Evolutionary conservation across 2,888 invertebrate genomes (phyloP).

Genomic region (Rhabditophanes sp.): DNA sequence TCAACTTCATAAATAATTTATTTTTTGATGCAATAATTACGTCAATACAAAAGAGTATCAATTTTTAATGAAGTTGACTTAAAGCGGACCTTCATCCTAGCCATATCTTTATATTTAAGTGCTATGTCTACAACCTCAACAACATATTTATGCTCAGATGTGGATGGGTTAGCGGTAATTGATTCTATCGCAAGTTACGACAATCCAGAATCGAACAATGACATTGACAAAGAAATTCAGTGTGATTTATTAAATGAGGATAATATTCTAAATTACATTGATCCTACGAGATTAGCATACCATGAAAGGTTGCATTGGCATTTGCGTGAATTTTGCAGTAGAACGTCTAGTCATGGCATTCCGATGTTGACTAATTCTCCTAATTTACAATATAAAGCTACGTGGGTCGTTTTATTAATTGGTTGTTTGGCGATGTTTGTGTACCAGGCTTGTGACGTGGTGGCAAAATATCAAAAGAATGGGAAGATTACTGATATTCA

Average conservation of each 20-base stretch:
- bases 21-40: no score
- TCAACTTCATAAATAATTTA: no score
- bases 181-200: constrained; percentile 1
- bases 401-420: constrained; percentile 25
- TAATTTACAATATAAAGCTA: constrained; percentile 19
- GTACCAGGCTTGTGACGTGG: constrained; percentile 27
- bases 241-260: constrained; percentile 31
- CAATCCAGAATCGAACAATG: constrained; percentile 7
- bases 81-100: no score
- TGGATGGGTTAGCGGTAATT: no score
- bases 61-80: no score
- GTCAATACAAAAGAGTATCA: no score
- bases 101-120: no score
- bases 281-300: constrained; percentile 26
- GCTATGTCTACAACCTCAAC: no score
- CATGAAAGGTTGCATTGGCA: constrained; percentile 28
- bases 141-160: no score
- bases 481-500: constrained; percentile 40
- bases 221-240: constrained; percentile 12
- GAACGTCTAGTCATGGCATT: constrained; percentile 36
- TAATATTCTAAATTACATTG: constrained; percentile 25
- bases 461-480: constrained; percentile 28
- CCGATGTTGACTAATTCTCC: constrained; percentile 35
- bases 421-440: constrained; percentile 24
- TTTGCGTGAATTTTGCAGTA: constrained; percentile 33